These are phyloP conservation scores for Drosophila kokeensis DNA, from an alignment of 2,888 invertebrate species.

Conservation along the genomic window DNA sequence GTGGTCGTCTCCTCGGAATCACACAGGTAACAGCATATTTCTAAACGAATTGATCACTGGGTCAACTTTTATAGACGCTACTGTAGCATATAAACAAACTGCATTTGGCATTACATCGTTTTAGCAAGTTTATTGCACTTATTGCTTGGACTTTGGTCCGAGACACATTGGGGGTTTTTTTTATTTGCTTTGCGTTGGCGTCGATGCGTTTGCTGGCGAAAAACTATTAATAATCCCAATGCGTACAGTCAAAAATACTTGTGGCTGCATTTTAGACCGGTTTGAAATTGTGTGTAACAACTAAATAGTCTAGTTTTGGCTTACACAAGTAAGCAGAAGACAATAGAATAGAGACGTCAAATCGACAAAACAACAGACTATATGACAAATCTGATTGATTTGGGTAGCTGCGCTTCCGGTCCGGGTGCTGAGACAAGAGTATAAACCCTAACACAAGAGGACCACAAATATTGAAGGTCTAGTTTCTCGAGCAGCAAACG, in stretches of 20 bases:
- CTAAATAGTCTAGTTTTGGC: not conserved
- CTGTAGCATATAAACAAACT: slow-evolving; percentile 40
- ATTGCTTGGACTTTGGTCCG: slow-evolving; percentile 67
- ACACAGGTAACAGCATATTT: slow-evolving; percentile 86
- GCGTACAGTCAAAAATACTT: slow-evolving; percentile 32
- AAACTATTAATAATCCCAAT: slow-evolving; percentile 59
- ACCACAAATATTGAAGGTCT: not conserved
- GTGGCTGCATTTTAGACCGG: slow-evolving; percentile 1
- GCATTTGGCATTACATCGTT: slow-evolving; percentile 40
- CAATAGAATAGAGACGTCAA: not conserved
- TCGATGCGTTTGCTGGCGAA: slow-evolving; percentile 41
- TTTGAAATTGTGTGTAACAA: slow-evolving; percentile 5
- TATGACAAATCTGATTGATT: not conserved
- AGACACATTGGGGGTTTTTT: slow-evolving; percentile 10
- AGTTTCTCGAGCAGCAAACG: not conserved
- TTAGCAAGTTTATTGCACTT: slow-evolving; percentile 74
- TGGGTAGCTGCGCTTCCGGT: not conserved
- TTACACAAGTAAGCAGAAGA: not conserved
- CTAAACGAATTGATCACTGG: not conserved
- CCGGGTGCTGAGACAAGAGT: not conserved
- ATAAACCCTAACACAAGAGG: not conserved
- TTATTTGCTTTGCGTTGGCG: slow-evolving; percentile 36
- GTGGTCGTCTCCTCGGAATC: slow-evolving; percentile 95
- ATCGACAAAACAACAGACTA: not conserved
- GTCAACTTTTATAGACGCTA: slow-evolving; percentile 18